Conservation (phyloP, 2,113 vertebrate species). For the Python bivittatus region DNA sequence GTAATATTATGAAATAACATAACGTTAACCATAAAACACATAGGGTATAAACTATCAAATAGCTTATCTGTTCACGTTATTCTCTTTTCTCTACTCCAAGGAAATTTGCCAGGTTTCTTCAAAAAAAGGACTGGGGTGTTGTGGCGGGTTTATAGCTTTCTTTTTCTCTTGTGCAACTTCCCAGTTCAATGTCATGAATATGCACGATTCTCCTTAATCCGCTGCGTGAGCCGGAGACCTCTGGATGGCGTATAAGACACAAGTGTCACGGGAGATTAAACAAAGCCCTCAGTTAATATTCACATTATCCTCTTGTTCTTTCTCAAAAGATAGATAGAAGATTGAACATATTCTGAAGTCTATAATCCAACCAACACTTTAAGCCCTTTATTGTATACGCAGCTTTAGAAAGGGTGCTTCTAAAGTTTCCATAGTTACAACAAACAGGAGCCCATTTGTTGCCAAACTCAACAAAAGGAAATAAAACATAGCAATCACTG, state of each 20-base stretch:
- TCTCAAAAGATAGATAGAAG: slow-evolving; percentile 78
- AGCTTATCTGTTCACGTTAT: slow-evolving; percentile 42
- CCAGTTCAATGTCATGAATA: slow-evolving; percentile 73
- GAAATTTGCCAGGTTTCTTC: slow-evolving; percentile 43
- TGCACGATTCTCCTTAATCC: slow-evolving; percentile 65
- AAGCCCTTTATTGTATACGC: slow-evolving; percentile 78
- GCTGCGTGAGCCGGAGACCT: slow-evolving; percentile 69
- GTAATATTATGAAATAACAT: neutral
- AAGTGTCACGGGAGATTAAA: slow-evolving; percentile 82
- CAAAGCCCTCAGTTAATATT: slow-evolving; percentile 74
- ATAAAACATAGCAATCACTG: slow-evolving; percentile 28
- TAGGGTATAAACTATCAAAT: slow-evolving; percentile 36
- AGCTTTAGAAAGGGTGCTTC: slow-evolving; percentile 75
- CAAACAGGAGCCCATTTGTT: slow-evolving; percentile 68
- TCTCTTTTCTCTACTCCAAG: slow-evolving; percentile 52
- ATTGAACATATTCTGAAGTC: slow-evolving; percentile 83
- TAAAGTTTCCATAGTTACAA: slow-evolving; percentile 80
- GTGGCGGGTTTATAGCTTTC: slow-evolving; percentile 49
- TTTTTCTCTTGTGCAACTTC: slow-evolving; percentile 46
- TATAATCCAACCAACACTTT: slow-evolving; percentile 84
- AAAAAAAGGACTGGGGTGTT: slow-evolving; percentile 51
- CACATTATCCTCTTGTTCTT: slow-evolving; percentile 81
- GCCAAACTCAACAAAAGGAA: slow-evolving; percentile 45
- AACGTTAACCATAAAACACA: neutral
- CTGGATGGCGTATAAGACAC: slow-evolving; percentile 63